Evolutionary conservation across 2,113 vertebrate species (phyloP), one percentile per base, ranked within the genome.

Genomic region (Cichladusa arquata): DNA sequence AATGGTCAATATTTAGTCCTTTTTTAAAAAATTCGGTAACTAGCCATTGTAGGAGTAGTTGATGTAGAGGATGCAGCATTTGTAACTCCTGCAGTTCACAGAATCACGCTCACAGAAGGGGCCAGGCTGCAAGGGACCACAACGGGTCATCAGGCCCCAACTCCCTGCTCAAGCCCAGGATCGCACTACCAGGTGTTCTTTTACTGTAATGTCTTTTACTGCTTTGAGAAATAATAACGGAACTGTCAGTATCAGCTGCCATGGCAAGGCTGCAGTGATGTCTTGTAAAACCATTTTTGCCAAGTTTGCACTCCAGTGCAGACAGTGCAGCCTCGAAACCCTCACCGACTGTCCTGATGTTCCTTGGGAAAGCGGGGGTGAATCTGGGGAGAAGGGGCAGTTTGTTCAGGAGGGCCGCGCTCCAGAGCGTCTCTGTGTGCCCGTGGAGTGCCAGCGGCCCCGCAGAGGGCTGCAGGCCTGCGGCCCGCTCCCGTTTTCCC

Each of bases 401-500:
- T 14, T 23, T 3, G 26, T 5, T 1, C 1, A 0, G 1, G 64
- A 29, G 26, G 36, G 53, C 51, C 1, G 20, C 26, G 3, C 66
- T 13, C 17, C 29, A 0, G 9, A 5, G 26, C 2, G 17, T 16
- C 19, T 18, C 50, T 1, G 54, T 0, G 33, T 0, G 8, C 18
- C 4, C 4, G 9, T 2, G 1, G 6, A 15, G 11, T 1, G 8
- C 0, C 25, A 0, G 70, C 1, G 26, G 15, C 42, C 4, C 42
- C 1, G 36, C 36, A 36, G 36, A 36, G 36, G 36, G 36, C 36
- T 36, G 36, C 36, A 36, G 36, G 36, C 14, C 1, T 0, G 2
- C 12, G 15, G 12, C 4, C 0, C 2, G 5, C 8, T 53, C 58
- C 2, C 2, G 23, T 6, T 26, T 25, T 20, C 23, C 38, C 1